Conservation (phyloP, 2,113 vertebrate species). For the Gadus chalcogrammus region DNA sequence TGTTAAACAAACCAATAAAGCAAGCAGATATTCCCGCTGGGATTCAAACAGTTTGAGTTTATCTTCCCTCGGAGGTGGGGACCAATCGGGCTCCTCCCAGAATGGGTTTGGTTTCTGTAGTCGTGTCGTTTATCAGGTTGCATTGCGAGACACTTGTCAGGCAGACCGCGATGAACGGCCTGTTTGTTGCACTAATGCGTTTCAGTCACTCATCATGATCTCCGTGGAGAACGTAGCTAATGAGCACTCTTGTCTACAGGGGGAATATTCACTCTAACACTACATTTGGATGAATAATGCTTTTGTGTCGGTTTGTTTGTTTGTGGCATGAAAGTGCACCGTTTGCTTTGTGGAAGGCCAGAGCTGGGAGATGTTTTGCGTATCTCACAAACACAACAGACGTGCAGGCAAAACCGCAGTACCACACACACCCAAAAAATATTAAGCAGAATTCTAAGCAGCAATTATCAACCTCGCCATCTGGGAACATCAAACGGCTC, state of each 20-base stretch:
- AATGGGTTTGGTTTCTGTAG: conserved; percentile 33
- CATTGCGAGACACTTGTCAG: conserved; percentile 35
- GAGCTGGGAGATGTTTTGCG: not conserved
- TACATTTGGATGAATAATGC: conserved; percentile 23
- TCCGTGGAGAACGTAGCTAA: conserved; percentile 47
- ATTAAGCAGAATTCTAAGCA: not conserved
- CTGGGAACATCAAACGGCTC: conserved; percentile 2
- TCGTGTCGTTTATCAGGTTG: conserved; percentile 41
- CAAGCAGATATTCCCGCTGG: conserved; percentile 21
- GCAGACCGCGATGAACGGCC: conserved; percentile 47
- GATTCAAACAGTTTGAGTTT: conserved; percentile 2
- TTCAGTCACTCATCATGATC: conserved; percentile 44
- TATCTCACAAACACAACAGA: not conserved
- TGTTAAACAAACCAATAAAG: conserved; percentile 27
- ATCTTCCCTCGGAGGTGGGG: conserved; percentile 8
- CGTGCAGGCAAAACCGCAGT: not conserved
- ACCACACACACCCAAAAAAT: not conserved
- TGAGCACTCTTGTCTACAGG: conserved; percentile 43
- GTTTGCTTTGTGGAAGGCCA: conserved; percentile 6
- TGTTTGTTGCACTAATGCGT: conserved; percentile 48
- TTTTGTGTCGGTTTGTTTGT: conserved; percentile 20
- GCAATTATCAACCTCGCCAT: conserved; percentile 11
- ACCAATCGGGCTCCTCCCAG: conserved; percentile 18
- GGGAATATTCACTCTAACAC: conserved; percentile 38
- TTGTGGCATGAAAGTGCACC: conserved; percentile 12